A percentile compares a stretch with the other conserved stretches of the same genome.
Evolutionary conservation across 2,113 vertebrate species (phyloP).

Genomic region (Zingel zingel): DNA sequence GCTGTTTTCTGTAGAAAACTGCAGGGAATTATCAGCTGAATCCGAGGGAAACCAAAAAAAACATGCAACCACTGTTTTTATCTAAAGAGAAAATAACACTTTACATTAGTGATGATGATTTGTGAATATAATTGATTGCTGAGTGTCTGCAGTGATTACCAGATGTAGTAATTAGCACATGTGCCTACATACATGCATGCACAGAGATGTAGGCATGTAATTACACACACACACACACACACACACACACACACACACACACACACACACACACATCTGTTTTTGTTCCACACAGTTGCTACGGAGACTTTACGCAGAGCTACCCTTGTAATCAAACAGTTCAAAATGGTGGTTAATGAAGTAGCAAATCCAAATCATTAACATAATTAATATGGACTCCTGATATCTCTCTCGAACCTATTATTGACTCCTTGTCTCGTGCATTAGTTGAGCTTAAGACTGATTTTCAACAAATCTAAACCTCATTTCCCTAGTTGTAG

Average conservation of each 20-base stretch:
- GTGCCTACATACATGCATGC: slow-evolving; percentile 26
- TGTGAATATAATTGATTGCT: slow-evolving; percentile 63
- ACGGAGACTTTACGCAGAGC: slow-evolving; percentile 50
- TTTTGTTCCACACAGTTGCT: slow-evolving; percentile 42
- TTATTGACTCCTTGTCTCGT: slow-evolving; percentile 63
- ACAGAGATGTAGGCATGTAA: slow-evolving; percentile 8
- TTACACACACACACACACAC: neutral
- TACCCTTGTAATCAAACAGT: slow-evolving; percentile 69
- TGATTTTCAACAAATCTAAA: slow-evolving; percentile 68
- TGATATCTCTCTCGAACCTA: slow-evolving; percentile 44
- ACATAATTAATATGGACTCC: slow-evolving; percentile 78
- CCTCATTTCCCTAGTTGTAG: slow-evolving; percentile 49
- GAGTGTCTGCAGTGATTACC: slow-evolving; percentile 71
- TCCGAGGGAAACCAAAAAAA: neutral
- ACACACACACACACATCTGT: slow-evolving; percentile 8
- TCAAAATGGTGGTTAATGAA: slow-evolving; percentile 81
- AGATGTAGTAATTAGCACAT: slow-evolving; percentile 74
- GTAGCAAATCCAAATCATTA: slow-evolving; percentile 82
- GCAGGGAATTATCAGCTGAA: slow-evolving; percentile 9
- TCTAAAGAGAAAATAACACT: neutral
- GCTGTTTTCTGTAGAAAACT: slow-evolving; percentile 54
- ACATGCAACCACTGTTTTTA: neutral
- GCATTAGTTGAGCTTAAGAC: slow-evolving; percentile 61
- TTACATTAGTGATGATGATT: neutral
- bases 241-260: neutral